Evolutionary conservation across 2,888 invertebrate genomes (phyloP).

Genomic region (Eugnorisma glareosa): DNA sequence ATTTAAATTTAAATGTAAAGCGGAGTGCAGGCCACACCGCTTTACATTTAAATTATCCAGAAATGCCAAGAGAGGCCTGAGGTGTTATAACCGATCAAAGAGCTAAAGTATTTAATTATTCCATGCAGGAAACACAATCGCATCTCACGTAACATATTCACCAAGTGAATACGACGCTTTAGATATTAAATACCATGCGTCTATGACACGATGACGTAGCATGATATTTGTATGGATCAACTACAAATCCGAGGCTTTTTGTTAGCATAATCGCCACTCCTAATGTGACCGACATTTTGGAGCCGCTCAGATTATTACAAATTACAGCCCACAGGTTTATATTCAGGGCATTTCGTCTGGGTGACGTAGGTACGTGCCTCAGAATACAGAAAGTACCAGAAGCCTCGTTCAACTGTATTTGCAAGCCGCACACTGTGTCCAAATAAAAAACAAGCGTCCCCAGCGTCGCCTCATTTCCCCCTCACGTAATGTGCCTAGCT

Average conservation of each 20-base stretch:
- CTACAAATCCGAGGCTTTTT: constrained; percentile 19
- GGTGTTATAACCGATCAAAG: background rate
- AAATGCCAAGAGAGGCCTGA: background rate
- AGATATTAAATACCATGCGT: constrained; percentile 11
- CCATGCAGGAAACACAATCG: background rate
- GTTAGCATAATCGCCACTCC: constrained; percentile 33
- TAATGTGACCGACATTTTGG: constrained; percentile 35
- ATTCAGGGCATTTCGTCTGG: constrained; percentile 1
- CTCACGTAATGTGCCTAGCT: too few relatives aligned
- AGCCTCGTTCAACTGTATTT: too few relatives aligned
- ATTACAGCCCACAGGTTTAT: constrained; percentile 13
- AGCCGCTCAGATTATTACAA: constrained; percentile 27
- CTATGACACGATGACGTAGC: constrained; percentile 10
- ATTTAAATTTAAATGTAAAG: too few relatives aligned
- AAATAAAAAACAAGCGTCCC: too few relatives aligned
- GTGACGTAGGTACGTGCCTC: constrained; percentile 2
- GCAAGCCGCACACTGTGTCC: too few relatives aligned
- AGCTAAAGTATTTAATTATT: background rate
- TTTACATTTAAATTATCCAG: too few relatives aligned
- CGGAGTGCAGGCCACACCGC: too few relatives aligned
- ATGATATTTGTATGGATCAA: constrained; percentile 25
- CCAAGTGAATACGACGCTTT: constrained; percentile 2
- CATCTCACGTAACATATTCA: background rate
- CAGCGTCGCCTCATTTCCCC: too few relatives aligned
- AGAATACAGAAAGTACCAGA: too few relatives aligned